Evolutionary conservation across 2,888 invertebrate species (phyloP), one percentile per base, ranked within the genome.

Genomic region (Xylocampa areola): DNA sequence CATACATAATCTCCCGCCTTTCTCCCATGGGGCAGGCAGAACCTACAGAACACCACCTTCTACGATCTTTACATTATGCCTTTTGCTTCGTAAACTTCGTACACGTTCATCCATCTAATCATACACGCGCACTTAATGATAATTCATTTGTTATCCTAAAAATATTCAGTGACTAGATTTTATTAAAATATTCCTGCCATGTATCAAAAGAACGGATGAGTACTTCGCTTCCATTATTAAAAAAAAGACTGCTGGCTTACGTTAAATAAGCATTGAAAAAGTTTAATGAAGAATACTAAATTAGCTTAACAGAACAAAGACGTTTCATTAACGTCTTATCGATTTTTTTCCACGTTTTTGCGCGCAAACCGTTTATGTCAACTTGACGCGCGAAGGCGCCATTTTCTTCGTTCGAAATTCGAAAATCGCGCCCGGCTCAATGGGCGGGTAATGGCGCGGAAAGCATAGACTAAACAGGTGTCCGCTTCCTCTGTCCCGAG

Each of bases 381-480:
- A 82, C 76, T 85, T 88, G 86, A 88, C 87, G 76, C 51, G 67
- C 52, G 61, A 77, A 76, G 77, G 67, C 81, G 86, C 85, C 82
- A 85, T 88, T 85, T 87, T 82, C 81, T 82, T 73, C 72, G 86
- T 89, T 88, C 87, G 82, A 86, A 89, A 84, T 87, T 87, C 83
- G 82, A 90, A 90, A 88, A 88, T 86, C 85, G 84, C 84, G 84
- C 84, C 80, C 89, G 82, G 79, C 79, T 87, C 83, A 89, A 84
- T 86, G 85, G 77, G 85, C 81, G 83, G 79, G 74, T 87, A 89
- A 92, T 92, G 92, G 83, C 82, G 82, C 79, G 90, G 88, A 89
- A 92, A 87, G 85, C 84, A 89, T 89, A 91, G 90, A 89, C 87
- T 88, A 90, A 86, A 87, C 87, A 89, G 89, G 85, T 89, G 87